Conservation (phyloP, 2,888 invertebrate species). For the Gastracanthus pulcherrimus region DNA sequence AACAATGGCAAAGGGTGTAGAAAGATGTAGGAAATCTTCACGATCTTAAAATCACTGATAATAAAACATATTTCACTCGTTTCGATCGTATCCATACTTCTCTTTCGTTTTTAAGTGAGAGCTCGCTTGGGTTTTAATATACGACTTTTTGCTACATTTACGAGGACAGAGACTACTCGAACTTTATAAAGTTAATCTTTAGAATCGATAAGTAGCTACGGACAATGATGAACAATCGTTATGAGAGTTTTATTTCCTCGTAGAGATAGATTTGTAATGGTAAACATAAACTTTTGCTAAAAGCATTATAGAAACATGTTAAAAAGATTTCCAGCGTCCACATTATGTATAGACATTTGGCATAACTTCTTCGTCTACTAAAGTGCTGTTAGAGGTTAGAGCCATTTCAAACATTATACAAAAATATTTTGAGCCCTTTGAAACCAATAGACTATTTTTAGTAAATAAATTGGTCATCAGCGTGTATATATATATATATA, state of each 20-base stretch:
- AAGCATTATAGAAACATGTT: no score
- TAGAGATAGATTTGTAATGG: no score
- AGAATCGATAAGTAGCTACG: not conserved
- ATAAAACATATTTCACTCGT: conserved; percentile 38
- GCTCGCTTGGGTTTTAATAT: conserved; percentile 27
- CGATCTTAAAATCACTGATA: conserved; percentile 27
- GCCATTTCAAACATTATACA: no score
- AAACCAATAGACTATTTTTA: no score
- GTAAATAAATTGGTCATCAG: no score
- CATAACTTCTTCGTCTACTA: no score
- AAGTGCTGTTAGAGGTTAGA: no score
- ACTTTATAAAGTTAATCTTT: conserved; percentile 24
- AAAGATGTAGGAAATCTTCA: conserved; percentile 6
- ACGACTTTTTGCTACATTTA: not conserved
- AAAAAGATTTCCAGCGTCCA: no score
- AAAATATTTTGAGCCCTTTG: no score
- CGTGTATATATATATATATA: no score
- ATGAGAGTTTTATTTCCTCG: not conserved
- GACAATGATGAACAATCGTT: not conserved
- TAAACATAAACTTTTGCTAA: no score
- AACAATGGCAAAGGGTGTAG: not conserved
- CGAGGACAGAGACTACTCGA: conserved; percentile 19
- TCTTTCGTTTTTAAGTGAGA: not conserved
- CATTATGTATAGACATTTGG: no score
- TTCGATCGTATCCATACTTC: conserved; percentile 27